Conservation (phyloP, 2,797 vertebrate species). For the Periophthalmus magnuspinnatus region DNA sequence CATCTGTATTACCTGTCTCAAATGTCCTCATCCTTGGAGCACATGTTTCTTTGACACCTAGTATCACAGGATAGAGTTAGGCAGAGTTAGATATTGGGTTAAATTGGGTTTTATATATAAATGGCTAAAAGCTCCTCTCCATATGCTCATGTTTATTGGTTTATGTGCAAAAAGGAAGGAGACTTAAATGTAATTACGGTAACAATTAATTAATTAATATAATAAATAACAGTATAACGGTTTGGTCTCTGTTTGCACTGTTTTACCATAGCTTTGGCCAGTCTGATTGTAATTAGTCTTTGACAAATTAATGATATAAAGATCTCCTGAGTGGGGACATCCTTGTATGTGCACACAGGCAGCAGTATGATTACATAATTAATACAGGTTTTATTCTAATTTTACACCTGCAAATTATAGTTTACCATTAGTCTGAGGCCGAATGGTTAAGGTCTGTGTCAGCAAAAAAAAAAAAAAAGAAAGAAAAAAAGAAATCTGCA, state of each 20-base stretch:
- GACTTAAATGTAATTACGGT: conserved; percentile 60
- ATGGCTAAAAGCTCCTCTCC: too few species aligned
- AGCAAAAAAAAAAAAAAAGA: conserved; percentile 62
- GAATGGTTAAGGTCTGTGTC: conserved; percentile 56
- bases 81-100: too few species aligned
- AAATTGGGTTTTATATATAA: too few species aligned
- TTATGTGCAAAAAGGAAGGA: conserved; percentile 11
- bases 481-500: conserved; percentile 29
- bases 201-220: conserved; percentile 57
- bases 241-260: conserved; percentile 48
- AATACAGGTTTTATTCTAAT: conserved; percentile 79
- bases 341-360: conserved; percentile 70
- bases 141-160: too few species aligned
- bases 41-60: too few species aligned
- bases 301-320: conserved; percentile 76
- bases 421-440: conserved; percentile 72
- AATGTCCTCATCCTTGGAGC: too few species aligned
- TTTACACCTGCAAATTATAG: conserved; percentile 79
- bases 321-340: conserved; percentile 68
- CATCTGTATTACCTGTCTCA: too few species aligned
- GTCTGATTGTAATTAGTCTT: conserved; percentile 57
- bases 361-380: conserved; percentile 80
- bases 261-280: conserved; percentile 61
- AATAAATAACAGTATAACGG: conserved; percentile 45
- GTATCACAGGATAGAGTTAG: too few species aligned